phyloP scores from a whole-genome alignment of 30 jellyfish, hydroid and myxozoan species.

The Phacellophora camtschatica region DNA sequence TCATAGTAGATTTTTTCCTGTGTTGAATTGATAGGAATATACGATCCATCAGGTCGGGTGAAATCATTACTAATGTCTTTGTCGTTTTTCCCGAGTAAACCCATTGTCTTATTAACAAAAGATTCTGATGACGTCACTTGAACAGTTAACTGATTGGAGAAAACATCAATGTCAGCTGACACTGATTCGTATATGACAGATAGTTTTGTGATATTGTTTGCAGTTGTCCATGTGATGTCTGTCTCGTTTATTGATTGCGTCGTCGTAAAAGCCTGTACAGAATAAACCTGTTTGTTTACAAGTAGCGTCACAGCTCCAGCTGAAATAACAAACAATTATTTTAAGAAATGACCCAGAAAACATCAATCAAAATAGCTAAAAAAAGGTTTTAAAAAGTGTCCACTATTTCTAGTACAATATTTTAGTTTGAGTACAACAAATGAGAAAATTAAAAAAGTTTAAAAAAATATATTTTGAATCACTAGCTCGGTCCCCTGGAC shows the following conservation, averaged over 20 bases:
- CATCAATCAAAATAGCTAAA: too few relatives aligned
- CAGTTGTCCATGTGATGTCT: conserved; percentile 29
- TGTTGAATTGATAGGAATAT: conserved; percentile 49
- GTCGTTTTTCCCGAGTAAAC: conserved; percentile 55
- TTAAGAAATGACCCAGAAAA: background rate
- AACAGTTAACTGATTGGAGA: conserved; percentile 14
- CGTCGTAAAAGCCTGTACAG: conserved; percentile 13
- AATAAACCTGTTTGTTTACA: conserved; percentile 21
- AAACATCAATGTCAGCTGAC: conserved; percentile 28
- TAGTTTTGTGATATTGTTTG: conserved; percentile 10
- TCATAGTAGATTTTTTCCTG: conserved; percentile 52
- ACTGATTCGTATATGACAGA: conserved; percentile 43
- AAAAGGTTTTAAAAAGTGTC: too few relatives aligned
- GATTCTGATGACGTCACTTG: conserved; percentile 7
- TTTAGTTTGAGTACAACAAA: background rate
- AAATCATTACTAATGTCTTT: conserved; percentile 50
- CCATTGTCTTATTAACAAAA: conserved; percentile 27
- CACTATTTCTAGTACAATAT: background rate
- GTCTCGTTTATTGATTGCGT: conserved; percentile 56
- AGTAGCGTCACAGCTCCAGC: conserved; percentile 45
- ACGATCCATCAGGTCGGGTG: conserved; percentile 61
- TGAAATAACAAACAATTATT: background rate
- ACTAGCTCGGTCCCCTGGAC: too few relatives aligned
- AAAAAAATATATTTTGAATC: background rate
- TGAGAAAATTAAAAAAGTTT: background rate